A percentile compares a stretch with the other conserved stretches of the same genome.
Evolutionary conservation across 2,888 invertebrate genomes (phyloP).

Genomic region (Heliconius cydno): DNA sequence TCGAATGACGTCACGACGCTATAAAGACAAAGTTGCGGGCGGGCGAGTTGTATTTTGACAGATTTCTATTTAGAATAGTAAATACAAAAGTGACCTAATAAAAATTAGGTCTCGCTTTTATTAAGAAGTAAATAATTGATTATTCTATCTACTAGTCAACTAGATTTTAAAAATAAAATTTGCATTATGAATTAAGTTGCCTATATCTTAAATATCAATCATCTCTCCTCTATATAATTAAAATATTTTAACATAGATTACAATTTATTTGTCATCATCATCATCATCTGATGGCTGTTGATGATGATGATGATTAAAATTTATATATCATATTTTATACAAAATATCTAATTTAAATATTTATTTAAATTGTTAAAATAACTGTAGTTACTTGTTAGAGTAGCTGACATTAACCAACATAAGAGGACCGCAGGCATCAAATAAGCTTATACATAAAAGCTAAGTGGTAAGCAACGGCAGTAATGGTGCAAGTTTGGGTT

Average conservation of each 20-base stretch:
- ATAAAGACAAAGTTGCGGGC: slow-evolving; percentile 22
- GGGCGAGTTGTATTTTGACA: background rate
- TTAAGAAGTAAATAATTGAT: background rate
- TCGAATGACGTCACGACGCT: slow-evolving; percentile 36
- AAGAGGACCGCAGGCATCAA: slow-evolving; percentile 20
- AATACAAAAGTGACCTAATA: no score
- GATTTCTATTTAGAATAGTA: background rate
- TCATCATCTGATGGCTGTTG: no score
- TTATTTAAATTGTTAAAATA: background rate
- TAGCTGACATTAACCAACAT: slow-evolving; percentile 21
- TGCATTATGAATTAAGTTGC: background rate
- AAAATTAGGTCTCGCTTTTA: background rate
- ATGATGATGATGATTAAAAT: no score
- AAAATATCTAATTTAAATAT: background rate
- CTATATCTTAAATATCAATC: background rate
- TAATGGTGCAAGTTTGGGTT: slow-evolving; percentile 47
- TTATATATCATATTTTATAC: background rate
- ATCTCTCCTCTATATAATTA: no score
- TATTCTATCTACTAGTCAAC: background rate
- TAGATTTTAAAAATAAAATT: background rate
- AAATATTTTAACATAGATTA: no score
- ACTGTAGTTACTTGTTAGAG: slow-evolving; percentile 1
- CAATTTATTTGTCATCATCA: no score
- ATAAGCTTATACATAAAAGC: slow-evolving; percentile 35
- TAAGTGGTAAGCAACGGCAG: slow-evolving; percentile 35